Percentiles rank a stretch among this genome's conserved stretches.
phyloP scores from a whole-genome alignment of 2,113 vertebrate species.

The Aleadryas rufinucha region DNA sequence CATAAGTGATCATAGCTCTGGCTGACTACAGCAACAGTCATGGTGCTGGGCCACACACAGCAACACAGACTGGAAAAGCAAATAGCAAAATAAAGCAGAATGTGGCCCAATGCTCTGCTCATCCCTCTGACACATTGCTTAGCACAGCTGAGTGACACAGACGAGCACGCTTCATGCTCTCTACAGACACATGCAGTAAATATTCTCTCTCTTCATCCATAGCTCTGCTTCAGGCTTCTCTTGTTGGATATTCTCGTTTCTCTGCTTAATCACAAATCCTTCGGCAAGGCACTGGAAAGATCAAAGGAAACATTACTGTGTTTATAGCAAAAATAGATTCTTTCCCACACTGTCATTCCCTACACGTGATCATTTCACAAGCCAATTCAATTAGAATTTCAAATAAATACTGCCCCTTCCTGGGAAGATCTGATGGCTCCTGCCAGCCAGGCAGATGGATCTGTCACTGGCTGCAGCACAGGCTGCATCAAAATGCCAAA shows the following conservation, averaged over 20 bases:
- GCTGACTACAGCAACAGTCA: neutral
- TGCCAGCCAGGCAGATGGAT: neutral
- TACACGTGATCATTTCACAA: neutral
- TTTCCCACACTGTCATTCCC: neutral
- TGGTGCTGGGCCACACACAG: neutral
- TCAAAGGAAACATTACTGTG: neutral
- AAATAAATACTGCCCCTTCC: neutral
- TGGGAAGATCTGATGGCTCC: neutral
- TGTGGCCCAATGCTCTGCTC: neutral
- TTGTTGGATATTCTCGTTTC: neutral
- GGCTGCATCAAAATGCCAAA: neutral
- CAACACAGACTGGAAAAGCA: constrained; percentile 17
- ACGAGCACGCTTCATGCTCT: neutral
- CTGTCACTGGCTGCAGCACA: neutral
- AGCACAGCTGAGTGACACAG: neutral
- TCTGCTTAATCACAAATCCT: constrained; percentile 60
- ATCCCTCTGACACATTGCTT: neutral
- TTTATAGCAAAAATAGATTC: neutral
- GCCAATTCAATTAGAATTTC: neutral
- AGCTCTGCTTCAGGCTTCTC: constrained; percentile 6
- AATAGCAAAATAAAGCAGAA: constrained; percentile 10
- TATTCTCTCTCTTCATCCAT: neutral
- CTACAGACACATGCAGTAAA: neutral
- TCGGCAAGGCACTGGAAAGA: constrained; percentile 58
- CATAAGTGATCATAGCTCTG: neutral